phyloP scores from a whole-genome alignment of 2,888 invertebrate genomes.

The Agrilus mali region DNA sequence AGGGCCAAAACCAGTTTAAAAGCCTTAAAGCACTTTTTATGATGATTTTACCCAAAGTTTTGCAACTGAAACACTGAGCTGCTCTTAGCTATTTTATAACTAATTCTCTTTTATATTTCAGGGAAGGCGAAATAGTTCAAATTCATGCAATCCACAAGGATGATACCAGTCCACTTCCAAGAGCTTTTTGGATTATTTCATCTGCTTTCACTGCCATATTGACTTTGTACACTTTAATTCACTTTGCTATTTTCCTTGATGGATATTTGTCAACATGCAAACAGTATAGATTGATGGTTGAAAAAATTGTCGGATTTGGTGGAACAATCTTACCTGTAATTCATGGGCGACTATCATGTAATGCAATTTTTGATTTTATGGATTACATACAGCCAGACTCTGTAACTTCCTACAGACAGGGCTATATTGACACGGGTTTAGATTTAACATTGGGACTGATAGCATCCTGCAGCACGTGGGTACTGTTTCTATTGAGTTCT shows the following conservation, averaged over 20 bases:
- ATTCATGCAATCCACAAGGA: slow-evolving; percentile 48
- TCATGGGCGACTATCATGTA: slow-evolving; percentile 55
- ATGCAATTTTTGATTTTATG: slow-evolving; percentile 70
- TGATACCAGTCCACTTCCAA: slow-evolving; percentile 44
- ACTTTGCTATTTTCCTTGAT: slow-evolving; percentile 57
- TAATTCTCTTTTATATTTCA: slow-evolving; percentile 29
- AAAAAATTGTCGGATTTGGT: slow-evolving; percentile 41
- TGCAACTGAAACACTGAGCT: too few relatives aligned
- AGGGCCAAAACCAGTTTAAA: too few relatives aligned
- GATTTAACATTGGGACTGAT: slow-evolving; percentile 53
- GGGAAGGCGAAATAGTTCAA: slow-evolving; percentile 55
- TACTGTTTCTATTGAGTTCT: slow-evolving; percentile 22
- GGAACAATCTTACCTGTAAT: slow-evolving; percentile 48
- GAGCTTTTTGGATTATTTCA: slow-evolving; percentile 55
- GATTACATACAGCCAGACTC: slow-evolving; percentile 63
- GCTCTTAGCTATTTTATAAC: not conserved
- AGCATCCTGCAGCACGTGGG: slow-evolving; percentile 35
- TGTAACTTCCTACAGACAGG: slow-evolving; percentile 48
- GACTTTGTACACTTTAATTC: slow-evolving; percentile 51
- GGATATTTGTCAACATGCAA: slow-evolving; percentile 67
- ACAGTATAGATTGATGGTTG: slow-evolving; percentile 55
- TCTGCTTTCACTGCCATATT: slow-evolving; percentile 49
- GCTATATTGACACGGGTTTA: slow-evolving; percentile 59
- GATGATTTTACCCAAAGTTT: too few relatives aligned
- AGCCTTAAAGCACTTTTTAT: too few relatives aligned